phyloP scores from a whole-genome alignment of 2,797 vertebrate species.

The Heterohyrax brucei region DNA sequence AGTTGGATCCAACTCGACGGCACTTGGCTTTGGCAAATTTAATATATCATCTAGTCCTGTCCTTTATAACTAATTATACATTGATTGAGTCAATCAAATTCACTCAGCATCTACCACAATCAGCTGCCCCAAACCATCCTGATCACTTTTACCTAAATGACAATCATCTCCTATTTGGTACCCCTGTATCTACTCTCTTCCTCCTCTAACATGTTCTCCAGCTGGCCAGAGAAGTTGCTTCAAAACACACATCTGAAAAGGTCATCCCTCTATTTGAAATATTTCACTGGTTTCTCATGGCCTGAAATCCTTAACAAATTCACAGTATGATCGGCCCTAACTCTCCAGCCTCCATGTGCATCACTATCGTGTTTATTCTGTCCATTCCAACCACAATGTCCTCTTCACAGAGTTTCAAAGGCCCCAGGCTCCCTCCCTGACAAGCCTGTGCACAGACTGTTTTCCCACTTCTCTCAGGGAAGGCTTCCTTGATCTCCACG shows the following conservation, averaged over 20 bases:
- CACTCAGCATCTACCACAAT: neutral
- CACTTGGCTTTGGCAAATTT: neutral
- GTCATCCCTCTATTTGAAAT: neutral
- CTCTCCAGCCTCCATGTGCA: neutral
- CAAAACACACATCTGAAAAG: conserved; percentile 17
- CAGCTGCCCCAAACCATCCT: neutral
- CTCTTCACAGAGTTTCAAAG: conserved; percentile 16
- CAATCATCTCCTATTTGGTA: neutral
- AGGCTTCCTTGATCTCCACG: conserved; percentile 47
- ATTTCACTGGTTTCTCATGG: neutral
- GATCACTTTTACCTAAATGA: neutral
- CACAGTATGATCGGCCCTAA: neutral
- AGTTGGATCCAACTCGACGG: too few species aligned
- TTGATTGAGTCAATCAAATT: conserved; percentile 13
- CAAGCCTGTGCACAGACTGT: neutral
- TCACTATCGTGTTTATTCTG: neutral
- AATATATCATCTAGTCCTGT: conserved; percentile 8
- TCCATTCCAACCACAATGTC: neutral
- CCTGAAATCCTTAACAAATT: neutral
- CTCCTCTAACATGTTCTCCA: conserved; percentile 6
- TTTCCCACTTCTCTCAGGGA: neutral
- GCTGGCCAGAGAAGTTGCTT: neutral
- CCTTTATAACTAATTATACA: neutral
- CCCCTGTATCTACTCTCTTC: neutral
- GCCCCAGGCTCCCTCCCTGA: neutral